phyloP scores from a whole-genome alignment of 2,888 invertebrate species.

The Congeria kusceri region DNA sequence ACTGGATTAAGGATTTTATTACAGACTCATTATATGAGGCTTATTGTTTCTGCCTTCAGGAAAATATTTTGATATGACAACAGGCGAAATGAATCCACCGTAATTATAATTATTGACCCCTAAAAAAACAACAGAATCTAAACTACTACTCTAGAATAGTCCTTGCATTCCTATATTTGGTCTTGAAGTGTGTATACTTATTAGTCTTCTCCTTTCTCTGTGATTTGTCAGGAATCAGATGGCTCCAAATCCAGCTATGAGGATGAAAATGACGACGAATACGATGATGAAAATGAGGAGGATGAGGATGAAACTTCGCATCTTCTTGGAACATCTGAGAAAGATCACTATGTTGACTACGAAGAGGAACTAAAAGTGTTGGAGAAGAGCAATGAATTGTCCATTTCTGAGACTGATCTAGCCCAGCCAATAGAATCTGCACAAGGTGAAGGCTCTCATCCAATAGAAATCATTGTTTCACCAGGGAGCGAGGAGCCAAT shows the following conservation, averaged over 20 bases:
- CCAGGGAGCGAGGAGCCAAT: neutral
- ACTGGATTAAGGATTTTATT: too few relatives aligned
- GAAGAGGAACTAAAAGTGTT: neutral
- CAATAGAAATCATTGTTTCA: neutral
- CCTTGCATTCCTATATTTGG: too few relatives aligned
- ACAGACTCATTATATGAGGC: too few relatives aligned
- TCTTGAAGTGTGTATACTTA: too few relatives aligned
- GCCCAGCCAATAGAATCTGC: neutral
- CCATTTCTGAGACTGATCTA: neutral
- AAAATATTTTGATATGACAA: too few relatives aligned
- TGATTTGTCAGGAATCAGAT: constrained; percentile 10
- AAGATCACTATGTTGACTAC: too few relatives aligned
- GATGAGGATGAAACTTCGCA: constrained; percentile 19
- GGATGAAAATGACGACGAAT: constrained; percentile 14
- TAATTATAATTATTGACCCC: too few relatives aligned
- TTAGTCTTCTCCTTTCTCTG: too few relatives aligned
- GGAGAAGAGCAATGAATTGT: neutral
- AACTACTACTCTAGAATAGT: too few relatives aligned
- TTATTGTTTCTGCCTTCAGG: too few relatives aligned
- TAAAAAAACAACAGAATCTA: too few relatives aligned
- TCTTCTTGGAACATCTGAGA: constrained; percentile 18
- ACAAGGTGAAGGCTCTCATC: neutral
- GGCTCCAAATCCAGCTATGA: constrained; percentile 24
- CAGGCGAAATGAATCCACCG: too few relatives aligned
- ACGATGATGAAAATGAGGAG: neutral